phyloP scores from a whole-genome alignment of 2,888 invertebrate genomes.

The Drosophila birchii region DNA sequence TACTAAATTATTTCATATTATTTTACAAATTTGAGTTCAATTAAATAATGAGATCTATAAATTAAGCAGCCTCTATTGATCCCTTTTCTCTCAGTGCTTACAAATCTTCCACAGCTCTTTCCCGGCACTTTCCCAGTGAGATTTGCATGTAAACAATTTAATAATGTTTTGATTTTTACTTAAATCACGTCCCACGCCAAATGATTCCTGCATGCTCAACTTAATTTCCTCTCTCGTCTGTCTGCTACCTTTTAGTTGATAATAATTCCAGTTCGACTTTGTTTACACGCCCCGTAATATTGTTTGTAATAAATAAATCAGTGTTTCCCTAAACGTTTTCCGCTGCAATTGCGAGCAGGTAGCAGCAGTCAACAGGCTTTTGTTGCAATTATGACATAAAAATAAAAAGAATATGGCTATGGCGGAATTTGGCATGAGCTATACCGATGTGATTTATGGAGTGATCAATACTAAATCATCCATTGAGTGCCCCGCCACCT shows the following conservation, averaged over 20 bases:
- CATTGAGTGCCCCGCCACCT: slow-evolving; percentile 20
- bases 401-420: slow-evolving; percentile 40
- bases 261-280: slow-evolving; percentile 51
- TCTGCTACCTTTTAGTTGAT: slow-evolving; percentile 10
- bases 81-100: not conserved
- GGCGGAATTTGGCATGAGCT: slow-evolving; percentile 48
- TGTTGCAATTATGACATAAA: slow-evolving; percentile 52
- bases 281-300: slow-evolving; percentile 60
- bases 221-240: not conserved
- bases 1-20: too few relatives aligned
- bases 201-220: slow-evolving; percentile 27
- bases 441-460: slow-evolving; percentile 59
- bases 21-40: too few relatives aligned
- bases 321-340: slow-evolving; percentile 52
- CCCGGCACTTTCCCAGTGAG: slow-evolving; percentile 15
- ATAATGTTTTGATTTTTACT: slow-evolving; percentile 49
- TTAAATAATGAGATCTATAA: too few relatives aligned
- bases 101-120: slow-evolving; percentile 16
- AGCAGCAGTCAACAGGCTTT: slow-evolving; percentile 49
- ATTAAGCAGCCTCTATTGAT: too few relatives aligned
- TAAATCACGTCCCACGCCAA: slow-evolving; percentile 55
- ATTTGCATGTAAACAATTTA: slow-evolving; percentile 43
- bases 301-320: slow-evolving; percentile 73
- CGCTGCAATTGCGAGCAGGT: slow-evolving; percentile 26
- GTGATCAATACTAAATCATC: slow-evolving; percentile 51